Conservation (phyloP, 2,113 vertebrate species). For the Antechinus stuartii region DNA sequence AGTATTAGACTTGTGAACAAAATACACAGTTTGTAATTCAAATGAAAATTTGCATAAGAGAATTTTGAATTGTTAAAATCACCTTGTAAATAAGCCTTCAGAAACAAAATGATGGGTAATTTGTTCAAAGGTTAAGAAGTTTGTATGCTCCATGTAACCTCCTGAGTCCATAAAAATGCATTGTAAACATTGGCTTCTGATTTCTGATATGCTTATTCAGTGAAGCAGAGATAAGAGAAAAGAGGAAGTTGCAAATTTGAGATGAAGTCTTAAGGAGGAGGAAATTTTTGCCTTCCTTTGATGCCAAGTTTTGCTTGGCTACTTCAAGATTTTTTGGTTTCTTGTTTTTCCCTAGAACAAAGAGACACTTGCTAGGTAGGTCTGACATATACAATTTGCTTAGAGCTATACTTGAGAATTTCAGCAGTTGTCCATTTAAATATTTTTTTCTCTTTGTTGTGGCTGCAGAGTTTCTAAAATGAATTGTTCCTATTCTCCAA, state of each 20-base stretch:
- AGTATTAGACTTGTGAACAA: constrained; percentile 23
- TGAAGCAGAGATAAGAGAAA: neutral
- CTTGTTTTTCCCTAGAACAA: neutral
- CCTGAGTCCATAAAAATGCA: constrained; percentile 46
- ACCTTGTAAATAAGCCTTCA: constrained; percentile 27
- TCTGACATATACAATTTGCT: neutral
- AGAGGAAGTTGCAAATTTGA: neutral
- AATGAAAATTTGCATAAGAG: constrained; percentile 28
- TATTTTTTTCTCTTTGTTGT: neutral
- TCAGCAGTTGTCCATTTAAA: neutral
- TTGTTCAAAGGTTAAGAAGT: constrained; percentile 48
- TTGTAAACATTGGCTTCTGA: constrained; percentile 44
- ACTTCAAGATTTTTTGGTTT: neutral
- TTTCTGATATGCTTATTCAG: neutral
- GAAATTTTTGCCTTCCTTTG: constrained; percentile 18
- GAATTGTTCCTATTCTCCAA: constrained; percentile 1
- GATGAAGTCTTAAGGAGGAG: neutral
- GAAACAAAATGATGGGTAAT: constrained; percentile 25
- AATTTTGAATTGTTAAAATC: constrained; percentile 56
- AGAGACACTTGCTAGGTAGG: neutral
- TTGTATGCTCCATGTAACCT: constrained; percentile 48
- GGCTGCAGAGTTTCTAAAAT: neutral
- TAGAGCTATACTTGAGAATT: neutral
- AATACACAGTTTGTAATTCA: constrained; percentile 15
- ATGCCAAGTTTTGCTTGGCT: neutral